phyloP scores from a whole-genome alignment of 2,888 invertebrate genomes.

The Baronia brevicornis region DNA sequence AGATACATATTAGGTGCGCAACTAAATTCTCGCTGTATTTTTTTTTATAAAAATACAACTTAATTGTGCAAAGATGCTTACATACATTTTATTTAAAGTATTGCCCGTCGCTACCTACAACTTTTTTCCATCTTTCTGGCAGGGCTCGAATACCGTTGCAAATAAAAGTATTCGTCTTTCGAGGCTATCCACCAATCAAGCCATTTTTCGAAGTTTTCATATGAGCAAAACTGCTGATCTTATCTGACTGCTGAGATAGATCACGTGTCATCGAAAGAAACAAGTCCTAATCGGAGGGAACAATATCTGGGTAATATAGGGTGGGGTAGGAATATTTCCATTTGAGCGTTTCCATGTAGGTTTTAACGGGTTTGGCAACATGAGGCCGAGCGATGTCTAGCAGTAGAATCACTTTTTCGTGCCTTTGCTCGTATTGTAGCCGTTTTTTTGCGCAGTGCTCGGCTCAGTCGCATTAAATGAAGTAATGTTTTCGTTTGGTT shows the following conservation, averaged over 20 bases:
- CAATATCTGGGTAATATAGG: conserved; percentile 1
- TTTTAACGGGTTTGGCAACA: conserved; percentile 1
- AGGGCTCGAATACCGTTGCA: neutral
- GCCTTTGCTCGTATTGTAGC: too few relatives aligned
- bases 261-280: neutral
- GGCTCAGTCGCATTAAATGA: neutral
- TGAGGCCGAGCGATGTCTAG: neutral
- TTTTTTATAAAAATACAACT: too few relatives aligned
- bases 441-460: neutral
- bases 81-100: too few relatives aligned
- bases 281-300: neutral
- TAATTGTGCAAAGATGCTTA: too few relatives aligned
- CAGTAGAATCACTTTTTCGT: conserved; percentile 1
- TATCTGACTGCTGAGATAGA: neutral
- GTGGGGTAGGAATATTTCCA: conserved; percentile 1
- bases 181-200: too few relatives aligned
- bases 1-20: too few relatives aligned
- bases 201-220: too few relatives aligned
- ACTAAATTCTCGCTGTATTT: too few relatives aligned
- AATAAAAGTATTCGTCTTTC: too few relatives aligned
- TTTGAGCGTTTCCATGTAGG: too few relatives aligned
- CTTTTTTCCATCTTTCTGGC: neutral
- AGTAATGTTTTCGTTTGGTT: too few relatives aligned
- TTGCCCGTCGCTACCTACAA: conserved; percentile 24
- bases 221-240: too few relatives aligned